Percentiles rank a stretch among this genome's conserved stretches.
Evolutionary conservation across 2,888 invertebrate genomes (phyloP).

Genomic region (Tipula vernalis): DNA sequence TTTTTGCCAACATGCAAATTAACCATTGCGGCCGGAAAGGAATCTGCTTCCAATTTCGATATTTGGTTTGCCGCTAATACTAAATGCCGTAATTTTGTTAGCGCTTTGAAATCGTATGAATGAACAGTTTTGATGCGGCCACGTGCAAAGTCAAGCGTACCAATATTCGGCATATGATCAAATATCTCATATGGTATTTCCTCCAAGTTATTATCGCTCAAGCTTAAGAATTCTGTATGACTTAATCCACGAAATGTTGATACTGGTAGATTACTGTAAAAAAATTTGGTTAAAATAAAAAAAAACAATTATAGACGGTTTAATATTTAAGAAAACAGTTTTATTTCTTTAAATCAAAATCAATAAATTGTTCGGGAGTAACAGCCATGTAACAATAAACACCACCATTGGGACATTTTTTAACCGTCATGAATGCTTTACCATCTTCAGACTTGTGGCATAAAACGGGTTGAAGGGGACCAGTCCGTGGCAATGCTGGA

Average conservation of each 20-base stretch:
- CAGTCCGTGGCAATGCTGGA: conserved; percentile 38
- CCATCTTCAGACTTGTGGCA: conserved; percentile 41
- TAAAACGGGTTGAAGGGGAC: conserved; percentile 40
- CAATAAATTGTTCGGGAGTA: conserved; percentile 26
- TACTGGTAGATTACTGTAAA: conserved; percentile 54
- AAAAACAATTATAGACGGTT: not conserved
- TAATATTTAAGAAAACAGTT: not conserved
- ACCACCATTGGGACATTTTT: conserved; percentile 40
- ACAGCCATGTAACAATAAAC: conserved; percentile 45
- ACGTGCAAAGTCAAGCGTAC: conserved; percentile 69
- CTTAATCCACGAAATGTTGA: conserved; percentile 63
- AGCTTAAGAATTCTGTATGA: conserved; percentile 59
- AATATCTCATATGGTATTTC: conserved; percentile 65
- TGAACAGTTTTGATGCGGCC: conserved; percentile 63
- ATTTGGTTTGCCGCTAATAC: conserved; percentile 65
- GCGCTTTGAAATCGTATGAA: conserved; percentile 63
- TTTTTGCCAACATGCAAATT: conserved; percentile 66
- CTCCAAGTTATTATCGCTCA: conserved; percentile 65
- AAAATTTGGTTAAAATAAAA: not conserved
- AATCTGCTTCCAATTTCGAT: conserved; percentile 54
- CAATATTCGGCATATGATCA: conserved; percentile 61
- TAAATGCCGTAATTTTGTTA: conserved; percentile 51
- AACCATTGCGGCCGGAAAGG: conserved; percentile 54
- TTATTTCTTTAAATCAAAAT: not conserved
- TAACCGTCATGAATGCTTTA: conserved; percentile 39